A percentile compares a stretch with the other conserved stretches of the same genome.
phyloP scores from a whole-genome alignment of 2,113 vertebrate genomes.

The Tetrax tetrax region DNA sequence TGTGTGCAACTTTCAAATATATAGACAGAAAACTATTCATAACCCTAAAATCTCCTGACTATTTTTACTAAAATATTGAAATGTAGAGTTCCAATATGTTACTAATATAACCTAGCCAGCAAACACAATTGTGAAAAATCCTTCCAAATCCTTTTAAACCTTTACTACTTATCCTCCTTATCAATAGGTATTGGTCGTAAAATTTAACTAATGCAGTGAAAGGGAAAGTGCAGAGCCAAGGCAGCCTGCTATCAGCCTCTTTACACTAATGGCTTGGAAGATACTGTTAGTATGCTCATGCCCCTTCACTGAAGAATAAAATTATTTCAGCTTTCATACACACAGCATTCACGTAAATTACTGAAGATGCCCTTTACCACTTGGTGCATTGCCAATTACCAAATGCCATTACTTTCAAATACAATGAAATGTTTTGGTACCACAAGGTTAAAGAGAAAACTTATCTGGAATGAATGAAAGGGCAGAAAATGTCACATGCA shows the following conservation, averaged over 20 bases:
- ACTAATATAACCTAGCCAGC: not conserved
- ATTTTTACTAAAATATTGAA: not conserved
- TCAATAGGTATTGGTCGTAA: not conserved
- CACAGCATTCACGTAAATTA: not conserved
- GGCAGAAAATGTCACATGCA: conserved; percentile 15
- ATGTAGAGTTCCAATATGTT: not conserved
- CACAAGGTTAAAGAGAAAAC: conserved; percentile 47
- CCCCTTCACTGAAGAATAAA: not conserved
- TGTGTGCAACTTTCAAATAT: not conserved
- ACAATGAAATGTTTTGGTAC: conserved; percentile 20
- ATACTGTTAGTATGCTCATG: not conserved
- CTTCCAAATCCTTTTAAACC: not conserved
- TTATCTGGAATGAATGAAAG: conserved; percentile 32
- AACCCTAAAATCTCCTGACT: not conserved
- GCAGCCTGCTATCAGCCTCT: not conserved
- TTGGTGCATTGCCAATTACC: conserved; percentile 2
- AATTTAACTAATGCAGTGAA: not conserved
- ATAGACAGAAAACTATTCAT: not conserved
- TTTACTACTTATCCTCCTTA: not conserved
- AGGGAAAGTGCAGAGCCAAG: not conserved
- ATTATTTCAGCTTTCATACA: conserved; percentile 12
- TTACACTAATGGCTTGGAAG: not conserved
- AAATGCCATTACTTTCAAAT: conserved; percentile 11
- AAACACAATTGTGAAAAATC: not conserved
- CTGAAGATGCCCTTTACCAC: conserved; percentile 8